Evolutionary conservation across 2,113 vertebrate species (phyloP).

Genomic region (Neodon shergylaensis): DNA sequence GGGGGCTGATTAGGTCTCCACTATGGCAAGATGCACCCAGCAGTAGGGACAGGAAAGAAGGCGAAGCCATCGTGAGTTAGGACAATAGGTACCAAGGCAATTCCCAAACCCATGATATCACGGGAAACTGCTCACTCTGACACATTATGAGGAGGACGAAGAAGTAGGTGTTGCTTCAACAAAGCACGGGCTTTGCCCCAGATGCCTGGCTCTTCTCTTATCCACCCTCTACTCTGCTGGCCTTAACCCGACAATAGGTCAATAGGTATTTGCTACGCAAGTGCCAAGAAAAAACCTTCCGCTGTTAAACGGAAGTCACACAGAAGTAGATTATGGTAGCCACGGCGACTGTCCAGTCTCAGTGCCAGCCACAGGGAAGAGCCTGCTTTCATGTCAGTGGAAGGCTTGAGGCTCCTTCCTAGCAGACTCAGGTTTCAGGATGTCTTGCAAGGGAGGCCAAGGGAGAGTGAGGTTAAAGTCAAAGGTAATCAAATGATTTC

Average conservation of each 20-base stretch:
- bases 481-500: not conserved
- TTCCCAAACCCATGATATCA: not conserved
- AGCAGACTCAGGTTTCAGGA: not conserved
- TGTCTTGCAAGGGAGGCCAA: not conserved
- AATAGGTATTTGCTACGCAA: slow-evolving; percentile 50
- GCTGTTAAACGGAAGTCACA: slow-evolving; percentile 59
- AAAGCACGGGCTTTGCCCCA: slow-evolving; percentile 59
- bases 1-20: slow-evolving; percentile 82
- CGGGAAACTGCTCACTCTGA: slow-evolving; percentile 51
- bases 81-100: not conserved
- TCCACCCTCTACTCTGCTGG: no score
- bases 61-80: not conserved
- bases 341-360: slow-evolving; percentile 14
- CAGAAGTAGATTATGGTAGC: not conserved
- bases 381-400: slow-evolving; percentile 21
- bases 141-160: slow-evolving; percentile 23
- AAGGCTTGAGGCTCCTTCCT: not conserved
- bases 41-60: slow-evolving; percentile 13
- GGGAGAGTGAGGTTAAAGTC: not conserved
- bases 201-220: not conserved
- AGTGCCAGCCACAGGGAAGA: slow-evolving; percentile 19
- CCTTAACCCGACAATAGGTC: slow-evolving; percentile 1
- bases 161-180: slow-evolving; percentile 63
- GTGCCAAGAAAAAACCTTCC: slow-evolving; percentile 68
- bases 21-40: slow-evolving; percentile 66